Evolutionary conservation across 2,888 invertebrate genomes (phyloP).

Genomic region (Eulithis prunata): DNA sequence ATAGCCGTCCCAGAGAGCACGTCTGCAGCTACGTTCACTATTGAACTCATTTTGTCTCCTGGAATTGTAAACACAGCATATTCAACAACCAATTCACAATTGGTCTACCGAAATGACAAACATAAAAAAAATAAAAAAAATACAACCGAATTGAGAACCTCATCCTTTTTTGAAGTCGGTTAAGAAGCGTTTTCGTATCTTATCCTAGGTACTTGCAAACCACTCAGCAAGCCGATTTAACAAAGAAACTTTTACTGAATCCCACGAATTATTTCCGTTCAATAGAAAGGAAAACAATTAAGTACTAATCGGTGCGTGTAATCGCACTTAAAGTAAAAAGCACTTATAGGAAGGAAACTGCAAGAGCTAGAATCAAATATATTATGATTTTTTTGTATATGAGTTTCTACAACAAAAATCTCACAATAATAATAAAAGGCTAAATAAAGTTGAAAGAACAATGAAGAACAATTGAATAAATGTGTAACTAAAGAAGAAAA

Average conservation of each 20-base stretch:
- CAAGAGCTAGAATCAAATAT: too few species aligned
- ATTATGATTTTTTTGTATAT: too few species aligned
- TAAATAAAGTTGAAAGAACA: too few species aligned
- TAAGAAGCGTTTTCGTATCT: slow-evolving; percentile 18
- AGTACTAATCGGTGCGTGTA: slow-evolving; percentile 16
- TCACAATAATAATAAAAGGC: too few species aligned
- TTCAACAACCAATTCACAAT: not conserved
- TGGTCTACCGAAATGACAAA: slow-evolving; percentile 3
- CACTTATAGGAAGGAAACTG: slow-evolving; percentile 10
- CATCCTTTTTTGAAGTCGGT: too few species aligned
- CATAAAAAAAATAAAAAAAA: slow-evolving; percentile 1
- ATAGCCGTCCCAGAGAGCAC: slow-evolving; percentile 88
- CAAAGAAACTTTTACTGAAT: slow-evolving; percentile 24
- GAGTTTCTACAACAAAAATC: too few species aligned
- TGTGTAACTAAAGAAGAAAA: too few species aligned
- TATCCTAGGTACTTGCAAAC: slow-evolving; percentile 10
- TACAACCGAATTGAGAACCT: too few species aligned
- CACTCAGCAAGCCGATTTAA: slow-evolving; percentile 16
- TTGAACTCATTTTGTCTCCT: slow-evolving; percentile 85
- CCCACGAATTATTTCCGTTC: slow-evolving; percentile 25
- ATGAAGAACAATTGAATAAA: too few species aligned
- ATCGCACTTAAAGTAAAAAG: slow-evolving; percentile 8
- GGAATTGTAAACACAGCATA: slow-evolving; percentile 44
- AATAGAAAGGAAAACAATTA: slow-evolving; percentile 23
- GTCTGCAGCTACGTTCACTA: slow-evolving; percentile 86